These are phyloP conservation scores for Centruroides sculpturatus DNA, from an alignment of 1,140 invertebrate species.

Conservation along the genomic window DNA sequence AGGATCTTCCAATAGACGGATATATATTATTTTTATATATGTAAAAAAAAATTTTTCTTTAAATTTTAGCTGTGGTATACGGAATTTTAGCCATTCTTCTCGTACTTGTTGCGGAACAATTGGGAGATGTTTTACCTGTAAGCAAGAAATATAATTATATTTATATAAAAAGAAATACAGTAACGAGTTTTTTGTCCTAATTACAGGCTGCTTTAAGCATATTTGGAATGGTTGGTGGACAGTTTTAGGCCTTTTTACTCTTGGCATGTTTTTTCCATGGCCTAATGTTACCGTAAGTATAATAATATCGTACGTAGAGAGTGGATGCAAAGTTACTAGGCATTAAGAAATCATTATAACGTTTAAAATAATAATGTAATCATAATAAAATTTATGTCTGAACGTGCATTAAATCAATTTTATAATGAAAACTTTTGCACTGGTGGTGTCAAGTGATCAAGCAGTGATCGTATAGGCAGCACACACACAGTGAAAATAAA, in stretches of 20 bases:
- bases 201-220: conserved; percentile 32
- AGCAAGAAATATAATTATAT: background rate
- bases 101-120: conserved; percentile 22
- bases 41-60: too few species aligned
- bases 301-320: background rate
- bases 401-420: background rate
- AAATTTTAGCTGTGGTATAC: conserved; percentile 22
- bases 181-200: conserved; percentile 1
- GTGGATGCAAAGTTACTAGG: background rate
- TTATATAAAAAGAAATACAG: too few species aligned
- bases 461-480: background rate
- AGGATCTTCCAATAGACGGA: too few species aligned
- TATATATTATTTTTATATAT: too few species aligned
- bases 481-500: background rate
- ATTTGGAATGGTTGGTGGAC: conserved; percentile 44
- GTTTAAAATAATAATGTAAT: too few species aligned
- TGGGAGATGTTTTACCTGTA: conserved; percentile 26
- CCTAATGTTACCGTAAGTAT: conserved; percentile 44
- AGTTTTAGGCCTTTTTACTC: conserved; percentile 54
- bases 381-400: too few species aligned
- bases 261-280: conserved; percentile 60
- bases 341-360: too few species aligned
- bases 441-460: background rate
- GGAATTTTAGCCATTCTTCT: conserved; percentile 24
- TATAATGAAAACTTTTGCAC: background rate